Evolutionary conservation across 2,113 vertebrate genomes (phyloP).

Genomic region (Carassius carassius): DNA sequence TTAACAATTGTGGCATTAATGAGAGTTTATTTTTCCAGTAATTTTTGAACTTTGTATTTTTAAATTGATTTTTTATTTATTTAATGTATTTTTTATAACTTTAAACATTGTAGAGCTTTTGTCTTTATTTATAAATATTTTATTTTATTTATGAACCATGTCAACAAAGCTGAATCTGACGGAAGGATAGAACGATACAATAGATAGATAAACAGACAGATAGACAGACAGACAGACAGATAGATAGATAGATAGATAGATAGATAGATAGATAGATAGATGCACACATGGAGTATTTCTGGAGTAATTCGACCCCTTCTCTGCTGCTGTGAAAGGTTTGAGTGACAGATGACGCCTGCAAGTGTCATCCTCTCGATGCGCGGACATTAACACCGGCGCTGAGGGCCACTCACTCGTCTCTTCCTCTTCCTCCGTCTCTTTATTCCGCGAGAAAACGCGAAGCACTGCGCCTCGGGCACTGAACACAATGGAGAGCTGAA

Average conservation of each 20-base stretch:
- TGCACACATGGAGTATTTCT: background rate
- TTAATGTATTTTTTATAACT: background rate
- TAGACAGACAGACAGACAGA: slow-evolving; percentile 5
- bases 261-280: background rate
- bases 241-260: background rate
- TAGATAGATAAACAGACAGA: background rate
- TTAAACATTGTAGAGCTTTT: background rate
- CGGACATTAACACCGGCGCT: slow-evolving; percentile 45
- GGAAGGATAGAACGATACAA: background rate
- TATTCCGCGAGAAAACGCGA: slow-evolving; percentile 35
- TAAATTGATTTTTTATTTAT: background rate
- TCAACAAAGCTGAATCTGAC: too few relatives aligned
- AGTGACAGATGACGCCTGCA: slow-evolving; percentile 17
- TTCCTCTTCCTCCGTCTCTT: background rate
- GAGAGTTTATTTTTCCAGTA: background rate
- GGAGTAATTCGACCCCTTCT: background rate
- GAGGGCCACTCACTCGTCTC: slow-evolving; percentile 17
- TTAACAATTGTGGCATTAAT: background rate
- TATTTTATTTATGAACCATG: background rate
- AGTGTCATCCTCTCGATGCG: slow-evolving; percentile 40
- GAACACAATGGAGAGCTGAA: slow-evolving; percentile 29
- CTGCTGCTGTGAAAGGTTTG: background rate
- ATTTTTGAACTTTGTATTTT: background rate
- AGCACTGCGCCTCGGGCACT: slow-evolving; percentile 23
- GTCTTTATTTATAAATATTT: too few relatives aligned